These are phyloP conservation scores for Phalacrocorax brasilianus DNA, from an alignment of 2,113 vertebrate species.

Conservation along the genomic window DNA sequence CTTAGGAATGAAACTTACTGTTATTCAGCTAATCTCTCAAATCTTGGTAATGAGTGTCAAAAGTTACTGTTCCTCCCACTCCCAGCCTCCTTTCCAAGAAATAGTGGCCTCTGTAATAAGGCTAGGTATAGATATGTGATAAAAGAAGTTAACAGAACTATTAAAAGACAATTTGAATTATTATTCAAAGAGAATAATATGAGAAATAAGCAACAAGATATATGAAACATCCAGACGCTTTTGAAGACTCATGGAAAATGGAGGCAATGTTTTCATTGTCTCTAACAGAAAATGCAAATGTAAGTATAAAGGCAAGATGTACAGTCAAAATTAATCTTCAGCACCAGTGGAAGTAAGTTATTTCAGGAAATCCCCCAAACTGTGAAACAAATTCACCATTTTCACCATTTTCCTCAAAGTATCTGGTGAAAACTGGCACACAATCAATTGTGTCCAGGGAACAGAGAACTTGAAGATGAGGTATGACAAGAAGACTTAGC, in stretches of 20 bases:
- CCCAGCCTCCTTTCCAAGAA: not conserved
- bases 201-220: not conserved
- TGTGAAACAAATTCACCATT: rapidly evolving
- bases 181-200: not conserved
- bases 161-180: not conserved
- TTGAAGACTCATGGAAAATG: not conserved
- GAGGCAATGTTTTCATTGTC: not conserved
- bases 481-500: not conserved
- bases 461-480: not conserved
- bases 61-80: not conserved
- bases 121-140: not conserved
- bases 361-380: not conserved
- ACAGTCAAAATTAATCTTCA: not conserved
- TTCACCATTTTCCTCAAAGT: not conserved
- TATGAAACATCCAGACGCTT: not conserved
- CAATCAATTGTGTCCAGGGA: rapidly evolving
- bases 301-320: not conserved
- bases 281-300: not conserved
- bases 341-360: not conserved
- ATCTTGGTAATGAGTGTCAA: not conserved
- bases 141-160: not conserved
- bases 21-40: not conserved
- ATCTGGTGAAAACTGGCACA: not conserved
- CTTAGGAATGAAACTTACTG: not conserved
- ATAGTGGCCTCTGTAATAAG: not conserved